Evolutionary conservation across 2,113 vertebrate species (phyloP), one percentile per base, ranked within the genome.

Genomic region (Henicopernis longicauda): DNA sequence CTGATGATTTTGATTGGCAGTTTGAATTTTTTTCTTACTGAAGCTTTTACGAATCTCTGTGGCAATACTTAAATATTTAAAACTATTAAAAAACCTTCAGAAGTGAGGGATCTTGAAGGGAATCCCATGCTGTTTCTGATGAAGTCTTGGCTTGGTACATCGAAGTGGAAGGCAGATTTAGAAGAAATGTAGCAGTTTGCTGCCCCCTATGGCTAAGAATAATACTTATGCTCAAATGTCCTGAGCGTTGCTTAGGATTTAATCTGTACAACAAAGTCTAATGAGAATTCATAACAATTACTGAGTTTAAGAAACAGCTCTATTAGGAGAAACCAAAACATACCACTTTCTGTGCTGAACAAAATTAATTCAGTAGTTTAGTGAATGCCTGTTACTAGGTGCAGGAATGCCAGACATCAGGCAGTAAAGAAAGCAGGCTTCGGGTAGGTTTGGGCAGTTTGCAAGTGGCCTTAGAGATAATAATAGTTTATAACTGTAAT

Each of bases 131-230:
- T 77, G 40, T 74, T 93, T 82, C 54, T 84, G 45, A 59, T 54
- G 11, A 69, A 84, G 21, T 40, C 36, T 72, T 55, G 45, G 27
- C 86, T 50, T 19, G 1, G 11, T 57, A 11, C 10, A 6, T 65
- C 3, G 7, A 80, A 57, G 50, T 54, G 23, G 40, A 90, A 86
- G 42, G 59, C 25, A 52, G 38, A 73, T 65, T 74, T 66, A 74
- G 52, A 40, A 80, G 90, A 95, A 96, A 76, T 47, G 26, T 50
- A 77, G 72, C 91, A 16, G 4, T 97, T 93, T 98, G 94, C 97
- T 97, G 96, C 97, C 98, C 94, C 82, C 98, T 98, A 94, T 90
- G 90, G 97, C 66, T 76, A 22, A 23, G 47, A 92, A 71, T 45
- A 73, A 79, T 82, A 73, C 59, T 57, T 74, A 52, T 83, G 38